A percentile compares a stretch with the other conserved stretches of the same genome.
These are phyloP conservation scores for Periophthalmus modestus DNA, from an alignment of 2,113 vertebrate species.

Conservation along the genomic window DNA sequence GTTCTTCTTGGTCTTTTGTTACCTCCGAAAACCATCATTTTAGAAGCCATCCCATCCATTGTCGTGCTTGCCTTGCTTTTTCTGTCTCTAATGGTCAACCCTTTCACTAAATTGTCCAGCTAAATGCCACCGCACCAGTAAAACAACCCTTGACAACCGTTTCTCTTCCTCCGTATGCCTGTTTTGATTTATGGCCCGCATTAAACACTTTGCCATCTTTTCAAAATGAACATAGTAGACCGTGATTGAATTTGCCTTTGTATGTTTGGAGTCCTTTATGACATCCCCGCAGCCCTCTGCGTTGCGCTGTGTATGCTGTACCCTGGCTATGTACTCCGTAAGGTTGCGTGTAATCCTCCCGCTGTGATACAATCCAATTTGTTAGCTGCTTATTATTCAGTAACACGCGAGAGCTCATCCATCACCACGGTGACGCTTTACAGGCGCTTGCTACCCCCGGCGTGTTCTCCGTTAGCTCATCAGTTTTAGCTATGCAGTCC, in stretches of 20 bases:
- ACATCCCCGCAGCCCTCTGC: conserved; percentile 14
- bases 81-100: conserved; percentile 34
- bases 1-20: conserved; percentile 24
- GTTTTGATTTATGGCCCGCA: conserved; percentile 24
- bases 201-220: conserved; percentile 15
- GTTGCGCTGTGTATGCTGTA: not conserved
- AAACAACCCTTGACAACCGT: conserved; percentile 26
- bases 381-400: conserved; percentile 46
- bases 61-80: not conserved
- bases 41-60: conserved; percentile 34
- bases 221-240: conserved; percentile 4
- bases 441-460: not conserved
- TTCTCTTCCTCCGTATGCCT: not conserved
- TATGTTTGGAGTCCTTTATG: conserved; percentile 12
- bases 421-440: conserved; percentile 30
- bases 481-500: conserved; percentile 17
- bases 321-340: not conserved
- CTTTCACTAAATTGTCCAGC: conserved; percentile 24
- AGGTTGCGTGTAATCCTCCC: conserved; percentile 20
- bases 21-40: conserved; percentile 37
- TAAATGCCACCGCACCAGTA: conserved; percentile 29
- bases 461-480: conserved; percentile 18
- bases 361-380: conserved; percentile 59
- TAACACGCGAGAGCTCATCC: conserved; percentile 36
- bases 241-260: conserved; percentile 19